Conservation (phyloP, 2,888 invertebrate genomes). For the Lepidonotus clava region DNA sequence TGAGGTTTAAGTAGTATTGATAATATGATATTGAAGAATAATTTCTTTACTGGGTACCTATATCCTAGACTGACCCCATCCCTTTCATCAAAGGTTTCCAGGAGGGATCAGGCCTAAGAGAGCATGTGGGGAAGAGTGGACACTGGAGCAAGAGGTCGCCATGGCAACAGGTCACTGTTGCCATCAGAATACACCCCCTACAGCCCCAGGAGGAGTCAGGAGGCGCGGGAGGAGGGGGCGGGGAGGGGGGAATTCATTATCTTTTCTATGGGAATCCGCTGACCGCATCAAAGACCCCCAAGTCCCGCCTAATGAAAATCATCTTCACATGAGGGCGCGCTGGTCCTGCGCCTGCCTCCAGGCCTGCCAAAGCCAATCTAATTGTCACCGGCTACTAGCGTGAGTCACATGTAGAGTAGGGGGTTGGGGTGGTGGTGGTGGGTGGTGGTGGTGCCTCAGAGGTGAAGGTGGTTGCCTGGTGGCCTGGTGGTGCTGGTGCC, state of each 20-base stretch:
- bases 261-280: neutral
- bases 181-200: neutral
- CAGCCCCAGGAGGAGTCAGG: no score
- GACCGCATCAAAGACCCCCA: neutral
- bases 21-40: no score
- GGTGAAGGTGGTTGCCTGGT: neutral
- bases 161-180: neutral
- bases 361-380: slow-evolving; percentile 23
- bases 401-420: neutral
- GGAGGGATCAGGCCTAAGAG: no score
- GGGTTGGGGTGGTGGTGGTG: neutral
- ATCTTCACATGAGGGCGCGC: no score
- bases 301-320: slow-evolving; percentile 13
- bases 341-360: neutral
- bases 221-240: neutral
- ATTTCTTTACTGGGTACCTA: no score
- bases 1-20: no score
- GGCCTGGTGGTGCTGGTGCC: neutral
- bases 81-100: no score
- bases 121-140: no score
- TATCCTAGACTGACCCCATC: no score
- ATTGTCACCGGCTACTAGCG: slow-evolving; percentile 36
- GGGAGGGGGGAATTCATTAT: slow-evolving; percentile 24
- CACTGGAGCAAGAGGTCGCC: no score
- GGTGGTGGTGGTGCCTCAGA: neutral